These are phyloP conservation scores for Pocota personata DNA, from an alignment of 2,888 invertebrate species.

Conservation along the genomic window DNA sequence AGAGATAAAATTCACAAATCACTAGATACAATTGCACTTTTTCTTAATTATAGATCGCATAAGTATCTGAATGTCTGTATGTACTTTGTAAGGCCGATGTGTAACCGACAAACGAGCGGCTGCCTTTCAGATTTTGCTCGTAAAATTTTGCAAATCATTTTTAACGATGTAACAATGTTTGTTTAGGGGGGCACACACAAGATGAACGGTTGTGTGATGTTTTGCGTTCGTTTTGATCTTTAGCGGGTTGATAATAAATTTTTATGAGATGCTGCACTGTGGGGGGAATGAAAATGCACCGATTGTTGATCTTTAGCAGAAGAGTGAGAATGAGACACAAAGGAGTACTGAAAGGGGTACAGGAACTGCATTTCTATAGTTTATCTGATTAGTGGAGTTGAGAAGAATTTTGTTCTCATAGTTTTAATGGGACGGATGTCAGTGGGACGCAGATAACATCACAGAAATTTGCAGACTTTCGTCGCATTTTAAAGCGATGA, in stretches of 20 bases:
- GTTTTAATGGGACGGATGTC: background rate
- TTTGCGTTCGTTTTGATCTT: slow-evolving; percentile 71
- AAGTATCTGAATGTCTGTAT: background rate
- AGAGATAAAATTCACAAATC: background rate
- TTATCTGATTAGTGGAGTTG: background rate
- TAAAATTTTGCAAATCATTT: slow-evolving; percentile 48
- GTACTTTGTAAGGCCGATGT: slow-evolving; percentile 4
- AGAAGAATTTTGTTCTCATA: background rate
- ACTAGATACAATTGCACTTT: background rate
- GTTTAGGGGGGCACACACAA: slow-evolving; percentile 61
- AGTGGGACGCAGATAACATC: no score
- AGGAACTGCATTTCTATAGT: background rate
- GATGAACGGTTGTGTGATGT: slow-evolving; percentile 67
- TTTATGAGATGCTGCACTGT: slow-evolving; percentile 21
- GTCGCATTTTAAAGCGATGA: no score
- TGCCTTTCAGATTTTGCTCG: slow-evolving; percentile 34
- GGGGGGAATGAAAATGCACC: background rate
- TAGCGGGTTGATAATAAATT: slow-evolving; percentile 30
- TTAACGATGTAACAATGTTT: slow-evolving; percentile 70
- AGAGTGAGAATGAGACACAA: no score
- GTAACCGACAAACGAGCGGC: slow-evolving; percentile 68
- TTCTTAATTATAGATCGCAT: slow-evolving; percentile 19
- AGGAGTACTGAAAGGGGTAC: no score
- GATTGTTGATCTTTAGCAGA: slow-evolving; percentile 17
- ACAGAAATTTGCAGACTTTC: no score